phyloP scores from a whole-genome alignment of 2,797 vertebrate genomes.

The Fringilla coelebs region DNA sequence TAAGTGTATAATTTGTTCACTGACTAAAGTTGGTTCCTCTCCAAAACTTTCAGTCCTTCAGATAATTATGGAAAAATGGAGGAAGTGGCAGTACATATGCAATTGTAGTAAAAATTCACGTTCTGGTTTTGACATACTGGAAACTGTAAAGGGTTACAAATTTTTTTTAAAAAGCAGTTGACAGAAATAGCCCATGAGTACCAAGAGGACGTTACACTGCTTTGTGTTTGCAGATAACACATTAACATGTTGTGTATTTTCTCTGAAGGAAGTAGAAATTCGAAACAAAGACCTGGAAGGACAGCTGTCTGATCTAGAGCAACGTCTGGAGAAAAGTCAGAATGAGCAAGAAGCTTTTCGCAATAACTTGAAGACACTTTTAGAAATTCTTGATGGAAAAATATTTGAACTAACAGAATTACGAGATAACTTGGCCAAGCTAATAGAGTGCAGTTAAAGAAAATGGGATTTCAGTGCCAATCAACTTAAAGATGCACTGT shows the following conservation, averaged over 20 bases:
- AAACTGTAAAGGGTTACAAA: background rate
- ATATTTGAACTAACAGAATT: conserved; percentile 99
- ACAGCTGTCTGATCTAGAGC: conserved; percentile 91
- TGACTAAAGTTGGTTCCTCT: background rate
- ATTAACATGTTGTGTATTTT: conserved; percentile 66
- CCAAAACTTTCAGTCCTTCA: background rate
- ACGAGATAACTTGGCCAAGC: conserved; percentile 94
- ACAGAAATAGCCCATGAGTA: background rate
- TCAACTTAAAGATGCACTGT: conserved; percentile 77
- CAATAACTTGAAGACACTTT: conserved; percentile 96
- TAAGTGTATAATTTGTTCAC: background rate
- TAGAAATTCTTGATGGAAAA: conserved; percentile 98
- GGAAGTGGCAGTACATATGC: background rate
- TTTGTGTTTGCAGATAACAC: background rate
- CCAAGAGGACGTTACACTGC: background rate
- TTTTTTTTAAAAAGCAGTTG: background rate
- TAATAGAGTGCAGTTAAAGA: conserved; percentile 95
- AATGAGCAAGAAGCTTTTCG: conserved; percentile 95
- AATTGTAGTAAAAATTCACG: accelerated
- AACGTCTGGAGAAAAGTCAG: conserved; percentile 95
- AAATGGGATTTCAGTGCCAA: conserved; percentile 71
- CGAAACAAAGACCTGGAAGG: conserved; percentile 93
- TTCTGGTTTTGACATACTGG: background rate
- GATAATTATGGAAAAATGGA: background rate
- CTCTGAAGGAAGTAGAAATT: conserved; percentile 92